phyloP scores from a whole-genome alignment of 2,888 invertebrate genomes.

The Hyposoter dolosus region DNA sequence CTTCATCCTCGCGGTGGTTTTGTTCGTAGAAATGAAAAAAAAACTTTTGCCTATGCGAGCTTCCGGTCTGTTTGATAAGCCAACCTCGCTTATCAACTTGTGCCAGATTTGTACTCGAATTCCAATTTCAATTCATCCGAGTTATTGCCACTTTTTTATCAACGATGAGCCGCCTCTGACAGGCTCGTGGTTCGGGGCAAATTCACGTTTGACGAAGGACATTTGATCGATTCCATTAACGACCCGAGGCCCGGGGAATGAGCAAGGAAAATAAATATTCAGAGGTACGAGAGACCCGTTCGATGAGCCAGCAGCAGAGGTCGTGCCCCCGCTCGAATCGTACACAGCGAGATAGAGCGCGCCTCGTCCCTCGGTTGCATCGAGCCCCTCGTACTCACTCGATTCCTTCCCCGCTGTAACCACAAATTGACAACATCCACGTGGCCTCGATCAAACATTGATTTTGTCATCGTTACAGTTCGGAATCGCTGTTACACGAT shows the following conservation, averaged over 20 bases:
- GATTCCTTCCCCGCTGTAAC: background rate
- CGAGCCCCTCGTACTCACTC: background rate
- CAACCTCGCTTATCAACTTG: background rate
- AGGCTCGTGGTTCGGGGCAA: background rate
- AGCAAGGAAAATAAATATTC: background rate
- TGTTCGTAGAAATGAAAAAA: background rate
- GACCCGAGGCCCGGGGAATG: background rate
- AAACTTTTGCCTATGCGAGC: background rate
- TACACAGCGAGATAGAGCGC: background rate
- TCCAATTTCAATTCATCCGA: background rate
- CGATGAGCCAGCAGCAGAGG: background rate
- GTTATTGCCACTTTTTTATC: background rate
- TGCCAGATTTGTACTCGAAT: background rate
- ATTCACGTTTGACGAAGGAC: background rate
- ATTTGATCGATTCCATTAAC: background rate
- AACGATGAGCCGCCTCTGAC: background rate
- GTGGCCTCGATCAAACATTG: constrained; percentile 12
- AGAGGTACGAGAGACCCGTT: background rate
- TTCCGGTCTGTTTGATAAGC: background rate
- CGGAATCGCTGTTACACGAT: background rate
- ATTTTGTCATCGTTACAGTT: background rate
- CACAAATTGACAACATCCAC: constrained; percentile 2
- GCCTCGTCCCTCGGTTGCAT: background rate
- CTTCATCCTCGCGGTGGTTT: background rate
- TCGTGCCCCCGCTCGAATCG: background rate